phyloP scores from a whole-genome alignment of 2,113 vertebrate species.

The Paratilapia polleni region DNA sequence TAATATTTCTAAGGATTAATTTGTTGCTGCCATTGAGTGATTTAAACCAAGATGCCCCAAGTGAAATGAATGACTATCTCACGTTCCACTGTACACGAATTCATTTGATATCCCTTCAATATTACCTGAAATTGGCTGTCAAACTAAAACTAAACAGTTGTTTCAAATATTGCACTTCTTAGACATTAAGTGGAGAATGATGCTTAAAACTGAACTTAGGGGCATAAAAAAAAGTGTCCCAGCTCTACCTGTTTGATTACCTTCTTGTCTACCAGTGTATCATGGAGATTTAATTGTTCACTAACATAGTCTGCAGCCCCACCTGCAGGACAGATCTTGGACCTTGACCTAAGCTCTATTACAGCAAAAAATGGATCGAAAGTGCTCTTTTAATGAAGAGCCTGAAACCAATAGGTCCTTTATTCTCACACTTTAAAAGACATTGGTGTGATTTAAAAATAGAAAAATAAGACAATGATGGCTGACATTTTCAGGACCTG shows the following conservation, averaged over 20 bases:
- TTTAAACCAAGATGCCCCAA: background rate
- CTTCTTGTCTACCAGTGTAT: background rate
- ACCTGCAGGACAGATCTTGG: conserved; percentile 1
- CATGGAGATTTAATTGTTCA: background rate
- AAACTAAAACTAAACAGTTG: background rate
- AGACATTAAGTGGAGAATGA: background rate
- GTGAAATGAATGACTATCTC: background rate
- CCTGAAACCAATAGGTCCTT: background rate
- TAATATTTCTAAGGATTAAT: conserved; percentile 17
- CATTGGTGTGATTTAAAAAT: too few relatives aligned
- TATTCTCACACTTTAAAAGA: background rate
- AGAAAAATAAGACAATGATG: background rate
- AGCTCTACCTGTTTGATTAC: background rate
- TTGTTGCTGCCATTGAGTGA: background rate
- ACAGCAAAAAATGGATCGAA: background rate
- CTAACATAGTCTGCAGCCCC: background rate
- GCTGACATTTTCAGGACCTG: background rate
- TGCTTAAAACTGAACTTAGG: background rate
- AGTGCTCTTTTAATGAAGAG: background rate
- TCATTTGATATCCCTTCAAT: background rate
- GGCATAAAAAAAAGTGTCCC: background rate
- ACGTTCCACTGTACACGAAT: background rate
- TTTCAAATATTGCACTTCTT: too few relatives aligned
- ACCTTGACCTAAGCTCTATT: background rate
- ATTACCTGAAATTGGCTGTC: background rate